These are phyloP conservation scores for Coenonympha arcania DNA, from an alignment of 2,888 invertebrate genomes.

Conservation along the genomic window DNA sequence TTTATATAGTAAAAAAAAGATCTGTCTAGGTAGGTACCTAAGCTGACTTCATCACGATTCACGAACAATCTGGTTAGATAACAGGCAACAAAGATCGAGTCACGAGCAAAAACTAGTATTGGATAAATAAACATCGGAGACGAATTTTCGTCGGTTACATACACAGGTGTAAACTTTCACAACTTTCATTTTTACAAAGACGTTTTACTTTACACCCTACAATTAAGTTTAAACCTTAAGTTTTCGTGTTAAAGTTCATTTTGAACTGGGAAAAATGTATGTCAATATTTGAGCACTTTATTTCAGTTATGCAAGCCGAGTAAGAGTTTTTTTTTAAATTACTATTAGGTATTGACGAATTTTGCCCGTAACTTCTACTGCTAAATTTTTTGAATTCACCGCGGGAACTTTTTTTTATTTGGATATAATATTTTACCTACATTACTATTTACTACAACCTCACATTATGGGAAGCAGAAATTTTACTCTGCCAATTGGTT, in stretches of 20 bases:
- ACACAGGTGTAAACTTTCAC: conserved; percentile 40
- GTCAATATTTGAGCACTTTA: conserved; percentile 21
- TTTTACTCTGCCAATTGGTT: too few species aligned
- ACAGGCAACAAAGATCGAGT: background rate
- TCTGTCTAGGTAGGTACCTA: too few species aligned
- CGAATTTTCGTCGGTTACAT: conserved; percentile 7
- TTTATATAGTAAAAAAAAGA: too few species aligned
- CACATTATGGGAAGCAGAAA: too few species aligned
- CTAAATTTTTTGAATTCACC: too few species aligned
- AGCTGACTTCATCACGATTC: too few species aligned
- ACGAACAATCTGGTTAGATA: too few species aligned
- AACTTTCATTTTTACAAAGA: conserved; percentile 49
- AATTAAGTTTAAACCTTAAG: conserved; percentile 1
- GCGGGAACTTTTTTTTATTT: too few species aligned
- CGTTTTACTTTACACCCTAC: background rate
- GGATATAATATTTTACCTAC: too few species aligned
- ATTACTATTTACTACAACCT: too few species aligned
- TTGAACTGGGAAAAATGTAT: conserved; percentile 6
- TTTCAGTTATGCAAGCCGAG: conserved; percentile 20
- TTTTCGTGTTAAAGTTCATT: background rate
- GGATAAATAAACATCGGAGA: conserved; percentile 11
- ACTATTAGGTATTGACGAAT: conserved; percentile 11
- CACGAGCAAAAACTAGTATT: background rate
- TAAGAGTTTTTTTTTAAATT: conserved; percentile 15
- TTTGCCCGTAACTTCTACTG: too few species aligned